Base-by-base conservation (phyloP, 2,888 invertebrate genomes). In the Glaucopsyche alexis region DNA sequence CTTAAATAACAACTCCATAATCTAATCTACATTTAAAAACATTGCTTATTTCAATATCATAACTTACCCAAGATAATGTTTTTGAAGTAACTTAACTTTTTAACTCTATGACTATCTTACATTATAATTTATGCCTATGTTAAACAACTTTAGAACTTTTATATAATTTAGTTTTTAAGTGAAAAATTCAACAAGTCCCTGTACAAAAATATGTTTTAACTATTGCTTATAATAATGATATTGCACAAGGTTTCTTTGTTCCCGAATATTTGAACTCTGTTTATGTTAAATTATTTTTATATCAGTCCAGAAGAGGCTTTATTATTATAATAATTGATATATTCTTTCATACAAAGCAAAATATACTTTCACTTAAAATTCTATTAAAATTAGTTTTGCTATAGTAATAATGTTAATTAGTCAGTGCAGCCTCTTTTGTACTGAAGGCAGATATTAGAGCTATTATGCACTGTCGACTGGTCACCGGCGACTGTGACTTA, bases 171-270 rank as follows among this genome's bases (percentile, higher is more conserved):
- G 4, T 29, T 29, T 11, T 19, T 69, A n/a, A 69, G 29, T 69
- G 19, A 69, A 49, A 49, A 49, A 69, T 69, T 69, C 29, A 67
- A 67, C 45, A 47, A 69, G 69, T 69, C 69, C 69, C 69, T 69
- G 69, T 69, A 69, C 16, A 45, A 69, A 49, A 69, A 67, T 67
- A 47, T 45, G 16, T 67, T 67, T 67, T 66, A 66, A 42, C 19
- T 67, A 69, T 69, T 69, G 47, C 69, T 69, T 47, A 67, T 14
- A 47, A 67, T 14, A 47, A 49, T 69, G 69, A 69, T 69, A 69
- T 69, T 69, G 69, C 69, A 69, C 69, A 69, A 19, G 47, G 13
- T 69, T 49, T 19, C 29, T 69, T 69, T 69, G 69, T 14, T 69
- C 38, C 69, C 47, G 29, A 49, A 69, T 47, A 67, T 69, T 69